Percentiles rank a stretch among this genome's conserved stretches.
Evolutionary conservation across 1,140 invertebrate species (phyloP).

Genomic region (Sinella curviseta): DNA sequence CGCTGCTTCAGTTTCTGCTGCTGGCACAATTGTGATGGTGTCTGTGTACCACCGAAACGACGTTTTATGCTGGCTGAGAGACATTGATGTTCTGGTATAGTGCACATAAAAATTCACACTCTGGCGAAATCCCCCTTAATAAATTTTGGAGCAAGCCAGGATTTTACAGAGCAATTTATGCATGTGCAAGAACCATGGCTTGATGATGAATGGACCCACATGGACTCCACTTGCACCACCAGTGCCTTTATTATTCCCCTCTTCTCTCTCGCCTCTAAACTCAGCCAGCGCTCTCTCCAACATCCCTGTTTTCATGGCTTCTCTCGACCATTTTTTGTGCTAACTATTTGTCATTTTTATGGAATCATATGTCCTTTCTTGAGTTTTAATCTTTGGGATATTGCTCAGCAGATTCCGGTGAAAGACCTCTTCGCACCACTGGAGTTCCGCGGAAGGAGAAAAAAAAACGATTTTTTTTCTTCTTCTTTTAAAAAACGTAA

Average conservation of each 20-base stretch:
- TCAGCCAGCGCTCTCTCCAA: constrained; percentile 10
- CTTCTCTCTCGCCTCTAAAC: constrained; percentile 13
- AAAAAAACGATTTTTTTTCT: too few relatives aligned
- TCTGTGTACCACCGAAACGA: too few relatives aligned
- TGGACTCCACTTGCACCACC: constrained; percentile 15
- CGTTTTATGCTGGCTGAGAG: too few relatives aligned
- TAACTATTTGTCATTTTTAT: constrained; percentile 41
- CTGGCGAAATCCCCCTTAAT: neutral
- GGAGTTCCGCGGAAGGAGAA: too few relatives aligned
- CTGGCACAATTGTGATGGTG: too few relatives aligned
- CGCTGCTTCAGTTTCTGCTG: too few relatives aligned
- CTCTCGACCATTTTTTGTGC: constrained; percentile 3
- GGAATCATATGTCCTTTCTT: constrained; percentile 34
- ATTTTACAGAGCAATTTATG: neutral
- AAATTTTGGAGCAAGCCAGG: neutral
- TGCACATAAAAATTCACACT: too few relatives aligned
- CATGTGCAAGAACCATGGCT: constrained; percentile 2
- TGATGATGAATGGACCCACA: constrained; percentile 31
- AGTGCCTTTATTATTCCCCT: constrained; percentile 27
- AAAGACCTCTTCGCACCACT: neutral
- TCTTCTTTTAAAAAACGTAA: too few relatives aligned
- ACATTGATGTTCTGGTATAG: too few relatives aligned
- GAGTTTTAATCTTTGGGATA: constrained; percentile 39
- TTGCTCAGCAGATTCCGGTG: constrained; percentile 23
- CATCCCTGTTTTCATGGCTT: constrained; percentile 21